A percentile compares a stretch with the other conserved stretches of the same genome.
Conservation (phyloP, 30 jellyfish, hydroid and myxozoan species). For the Aurelia sp. region DNA sequence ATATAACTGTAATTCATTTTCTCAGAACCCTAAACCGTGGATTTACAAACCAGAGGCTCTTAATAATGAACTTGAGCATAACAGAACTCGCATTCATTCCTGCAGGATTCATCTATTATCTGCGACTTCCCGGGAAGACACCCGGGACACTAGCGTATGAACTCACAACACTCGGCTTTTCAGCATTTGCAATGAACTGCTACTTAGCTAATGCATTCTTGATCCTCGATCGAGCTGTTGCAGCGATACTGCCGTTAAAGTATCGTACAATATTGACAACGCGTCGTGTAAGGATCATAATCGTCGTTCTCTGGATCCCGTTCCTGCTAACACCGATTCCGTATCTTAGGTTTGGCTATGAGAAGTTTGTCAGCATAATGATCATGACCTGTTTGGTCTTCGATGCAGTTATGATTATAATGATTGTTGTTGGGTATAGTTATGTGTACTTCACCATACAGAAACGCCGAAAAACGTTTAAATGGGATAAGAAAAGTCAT, state of each 20-base stretch:
- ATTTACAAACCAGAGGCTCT: constrained; percentile 24
- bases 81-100: constrained; percentile 42
- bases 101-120: constrained; percentile 12
- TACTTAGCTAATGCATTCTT: constrained; percentile 39
- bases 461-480: constrained; percentile 26
- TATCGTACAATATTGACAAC: constrained; percentile 20
- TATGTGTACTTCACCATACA: constrained; percentile 1
- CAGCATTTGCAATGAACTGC: constrained; percentile 29
- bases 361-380: constrained; percentile 7
- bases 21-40: constrained; percentile 25
- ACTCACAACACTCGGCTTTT: constrained; percentile 13
- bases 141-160: constrained; percentile 31
- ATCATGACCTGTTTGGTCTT: not conserved
- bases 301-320: constrained; percentile 42
- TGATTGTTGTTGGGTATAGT: constrained; percentile 18
- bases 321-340: constrained; percentile 35
- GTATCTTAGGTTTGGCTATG: constrained; percentile 25
- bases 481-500: not conserved
- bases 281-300: constrained; percentile 27
- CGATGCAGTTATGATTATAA: constrained; percentile 15
- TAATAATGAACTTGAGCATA: constrained; percentile 34
- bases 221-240: constrained; percentile 43
- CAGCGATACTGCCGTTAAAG: constrained; percentile 36
- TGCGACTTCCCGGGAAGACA: constrained; percentile 28
- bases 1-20: not conserved